A percentile compares a stretch with the other conserved stretches of the same genome.
Conservation (phyloP, 2,888 invertebrate species). For the Melinopterus prodromus region DNA sequence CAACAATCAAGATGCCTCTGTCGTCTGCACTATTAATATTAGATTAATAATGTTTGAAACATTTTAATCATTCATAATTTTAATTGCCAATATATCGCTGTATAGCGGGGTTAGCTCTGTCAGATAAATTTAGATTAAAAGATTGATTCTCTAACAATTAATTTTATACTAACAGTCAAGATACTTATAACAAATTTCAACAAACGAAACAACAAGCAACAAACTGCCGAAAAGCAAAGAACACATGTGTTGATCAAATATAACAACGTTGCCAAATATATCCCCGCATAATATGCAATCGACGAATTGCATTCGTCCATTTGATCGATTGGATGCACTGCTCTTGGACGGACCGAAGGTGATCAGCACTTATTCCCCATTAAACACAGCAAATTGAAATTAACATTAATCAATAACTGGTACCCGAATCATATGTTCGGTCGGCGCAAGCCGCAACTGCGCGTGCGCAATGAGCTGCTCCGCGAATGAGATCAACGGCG, state of each 20-base stretch:
- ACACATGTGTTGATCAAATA: not conserved
- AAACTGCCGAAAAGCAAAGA: no score
- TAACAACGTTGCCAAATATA: not conserved
- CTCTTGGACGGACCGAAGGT: not conserved
- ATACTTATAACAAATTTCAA: no score
- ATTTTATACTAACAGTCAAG: no score
- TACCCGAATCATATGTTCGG: conserved; percentile 35
- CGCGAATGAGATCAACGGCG: conserved; percentile 4
- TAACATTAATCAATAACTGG: conserved; percentile 38
- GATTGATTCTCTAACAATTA: no score
- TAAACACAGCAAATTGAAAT: conserved; percentile 36
- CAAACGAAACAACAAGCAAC: no score
- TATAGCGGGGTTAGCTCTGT: no score
- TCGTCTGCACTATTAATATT: no score
- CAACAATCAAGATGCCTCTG: no score
- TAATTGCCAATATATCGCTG: no score
- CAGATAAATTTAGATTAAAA: no score
- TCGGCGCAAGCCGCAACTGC: conserved; percentile 27
- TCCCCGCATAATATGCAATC: not conserved
- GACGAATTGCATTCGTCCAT: not conserved
- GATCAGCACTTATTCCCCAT: conserved; percentile 5
- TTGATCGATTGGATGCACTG: not conserved
- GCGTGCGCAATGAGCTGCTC: conserved; percentile 25
- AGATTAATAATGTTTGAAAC: no score
- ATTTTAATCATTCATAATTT: no score